phyloP scores from a whole-genome alignment of 2,797 vertebrate species.

The Nannoperca obscura region DNA sequence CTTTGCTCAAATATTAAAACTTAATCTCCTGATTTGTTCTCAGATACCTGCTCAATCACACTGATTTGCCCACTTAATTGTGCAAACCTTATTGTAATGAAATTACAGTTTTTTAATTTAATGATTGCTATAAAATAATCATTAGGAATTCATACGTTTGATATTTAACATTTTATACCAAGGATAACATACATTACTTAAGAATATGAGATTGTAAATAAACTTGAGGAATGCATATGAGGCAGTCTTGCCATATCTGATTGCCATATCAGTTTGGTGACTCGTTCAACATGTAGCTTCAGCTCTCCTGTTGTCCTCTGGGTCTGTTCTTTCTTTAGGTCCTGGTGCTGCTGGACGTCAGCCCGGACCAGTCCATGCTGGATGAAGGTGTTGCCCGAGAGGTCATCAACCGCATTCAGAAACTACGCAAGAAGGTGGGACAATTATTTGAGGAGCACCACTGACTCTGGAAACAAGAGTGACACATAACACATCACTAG shows the following conservation, averaged over 20 bases:
- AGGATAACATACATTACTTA: not conserved
- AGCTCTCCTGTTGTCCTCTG: not conserved
- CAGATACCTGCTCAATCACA: not conserved
- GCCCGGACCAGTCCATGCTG: constrained; percentile 96
- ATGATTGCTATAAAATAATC: not conserved
- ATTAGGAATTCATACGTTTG: not conserved
- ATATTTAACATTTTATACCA: not conserved
- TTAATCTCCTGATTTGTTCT: not conserved
- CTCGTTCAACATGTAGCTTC: not conserved
- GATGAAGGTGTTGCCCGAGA: constrained; percentile 97
- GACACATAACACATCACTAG: constrained; percentile 60
- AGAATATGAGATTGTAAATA: not conserved
- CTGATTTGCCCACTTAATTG: not conserved
- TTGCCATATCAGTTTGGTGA: not conserved
- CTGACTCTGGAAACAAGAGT: constrained; percentile 42
- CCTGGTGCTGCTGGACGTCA: constrained; percentile 93
- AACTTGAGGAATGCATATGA: not conserved
- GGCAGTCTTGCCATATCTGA: not conserved
- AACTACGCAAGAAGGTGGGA: constrained; percentile 96
- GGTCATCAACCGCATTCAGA: constrained; percentile 99
- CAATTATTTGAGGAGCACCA: constrained; percentile 51
- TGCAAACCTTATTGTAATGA: not conserved
- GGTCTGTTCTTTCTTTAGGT: constrained; percentile 81
- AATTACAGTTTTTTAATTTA: not conserved
- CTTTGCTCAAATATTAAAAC: not conserved